Conservation (phyloP, 1,140 invertebrate genomes). For the Heliconius eleuchia region DNA sequence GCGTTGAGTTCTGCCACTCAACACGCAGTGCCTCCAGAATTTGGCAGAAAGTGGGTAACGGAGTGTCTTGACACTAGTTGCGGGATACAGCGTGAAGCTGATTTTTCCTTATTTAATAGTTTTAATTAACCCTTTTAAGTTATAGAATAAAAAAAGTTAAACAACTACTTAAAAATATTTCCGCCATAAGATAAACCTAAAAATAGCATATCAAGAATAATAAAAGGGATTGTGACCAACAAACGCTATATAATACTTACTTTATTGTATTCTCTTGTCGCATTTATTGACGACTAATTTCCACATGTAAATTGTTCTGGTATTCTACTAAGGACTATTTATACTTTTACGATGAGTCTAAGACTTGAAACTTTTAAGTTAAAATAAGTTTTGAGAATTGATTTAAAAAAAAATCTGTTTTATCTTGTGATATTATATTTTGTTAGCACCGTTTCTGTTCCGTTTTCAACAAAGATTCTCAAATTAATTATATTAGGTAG, state of each 20-base stretch:
- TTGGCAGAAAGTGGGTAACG: no score
- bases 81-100: no score
- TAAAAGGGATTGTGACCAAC: constrained; percentile 46
- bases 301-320: constrained; percentile 38
- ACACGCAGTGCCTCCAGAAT: no score
- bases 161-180: not conserved
- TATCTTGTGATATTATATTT: no score
- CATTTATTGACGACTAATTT: constrained; percentile 56
- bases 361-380: constrained; percentile 23
- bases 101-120: no score
- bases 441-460: no score
- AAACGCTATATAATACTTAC: constrained; percentile 54
- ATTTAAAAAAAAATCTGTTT: no score
- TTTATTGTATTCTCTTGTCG: constrained; percentile 52
- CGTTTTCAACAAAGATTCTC: no score
- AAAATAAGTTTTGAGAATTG: not conserved
- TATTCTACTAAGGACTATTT: constrained; percentile 49
- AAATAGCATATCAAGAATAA: not conserved
- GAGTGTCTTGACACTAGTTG: no score
- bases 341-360: constrained; percentile 52
- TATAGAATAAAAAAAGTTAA: not conserved
- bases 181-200: not conserved
- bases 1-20: no score
- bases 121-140: not conserved
- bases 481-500: no score